Evolutionary conservation across 1,140 invertebrate genomes (phyloP), one percentile per base, ranked within the genome.

Genomic region (Aleiodes sp.): DNA sequence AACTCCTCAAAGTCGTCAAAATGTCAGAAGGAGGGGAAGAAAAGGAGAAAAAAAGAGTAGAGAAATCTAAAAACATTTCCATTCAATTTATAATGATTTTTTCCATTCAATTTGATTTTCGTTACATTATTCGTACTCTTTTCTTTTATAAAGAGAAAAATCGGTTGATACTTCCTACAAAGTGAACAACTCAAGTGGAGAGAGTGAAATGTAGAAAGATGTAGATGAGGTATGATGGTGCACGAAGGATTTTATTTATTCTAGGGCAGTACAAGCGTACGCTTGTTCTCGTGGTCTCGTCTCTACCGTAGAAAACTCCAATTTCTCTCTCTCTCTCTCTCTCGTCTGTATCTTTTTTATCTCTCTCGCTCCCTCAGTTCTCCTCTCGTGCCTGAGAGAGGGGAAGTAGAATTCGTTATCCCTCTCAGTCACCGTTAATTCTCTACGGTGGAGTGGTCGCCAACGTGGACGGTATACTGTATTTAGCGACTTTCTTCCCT

Each of bases 181-280:
- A n/a, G n/a, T n/a, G n/a, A n/a, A n/a, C n/a, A n/a, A n/a, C n/a
- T n/a, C n/a, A n/a, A n/a, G n/a, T n/a, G n/a, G n/a, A n/a, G n/a
- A n/a, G n/a, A n/a, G n/a, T n/a, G n/a, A n/a, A n/a, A n/a, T n/a
- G 14, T 14, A 46, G 41, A 24, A 52, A 24, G 26, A 52, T 52
- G 46, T 26, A 52, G 16, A 52, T 52, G 8, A 16, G 10, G 1
- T 52, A 2, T 16, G n/a, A 43, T 12, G n/a, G 14, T 59, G 69
- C 57, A 43, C 65, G 68, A 69, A 70, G 71, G 75, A 77, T 79
- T 80, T 80, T 80, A 79, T 80, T 79, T 80, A 80, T 79, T 80
- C 77, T 75, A 73, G 70, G 75, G 78, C 73, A 78, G 76, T 80
- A 76, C 74, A 71, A 6, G 41, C 41, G 4, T 6, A 4, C 31